Percentiles rank a stretch among this genome's conserved stretches.
These are phyloP conservation scores for Tachina grossa DNA, from an alignment of 2,888 invertebrate species.

Conservation along the genomic window DNA sequence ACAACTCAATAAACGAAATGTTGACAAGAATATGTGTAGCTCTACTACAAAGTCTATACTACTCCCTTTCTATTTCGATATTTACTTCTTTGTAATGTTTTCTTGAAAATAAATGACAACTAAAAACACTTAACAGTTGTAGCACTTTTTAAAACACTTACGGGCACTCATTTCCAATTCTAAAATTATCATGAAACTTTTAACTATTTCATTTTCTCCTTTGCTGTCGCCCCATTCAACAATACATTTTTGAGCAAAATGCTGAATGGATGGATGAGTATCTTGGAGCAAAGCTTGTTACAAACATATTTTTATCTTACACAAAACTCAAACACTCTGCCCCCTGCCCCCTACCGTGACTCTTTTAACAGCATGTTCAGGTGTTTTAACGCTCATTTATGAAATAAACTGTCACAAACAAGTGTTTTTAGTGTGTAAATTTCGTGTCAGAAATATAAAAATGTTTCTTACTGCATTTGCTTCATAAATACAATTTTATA, in stretches of 20 bases:
- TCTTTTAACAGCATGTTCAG: slow-evolving; percentile 66
- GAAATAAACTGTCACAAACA: slow-evolving; percentile 71
- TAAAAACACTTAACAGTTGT: slow-evolving; percentile 61
- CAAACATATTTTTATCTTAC: slow-evolving; percentile 14
- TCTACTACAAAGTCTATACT: neutral
- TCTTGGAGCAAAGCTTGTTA: slow-evolving; percentile 46
- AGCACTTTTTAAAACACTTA: slow-evolving; percentile 62
- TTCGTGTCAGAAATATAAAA: slow-evolving; percentile 71
- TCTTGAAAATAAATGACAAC: slow-evolving; percentile 25
- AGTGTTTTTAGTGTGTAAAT: slow-evolving; percentile 69
- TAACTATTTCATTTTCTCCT: slow-evolving; percentile 40
- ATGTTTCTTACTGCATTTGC: slow-evolving; percentile 18
- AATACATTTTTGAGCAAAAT: slow-evolving; percentile 2
- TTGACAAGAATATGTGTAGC: neutral
- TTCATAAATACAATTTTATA: slow-evolving; percentile 54
- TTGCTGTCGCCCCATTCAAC: neutral
- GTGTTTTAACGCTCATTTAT: slow-evolving; percentile 74
- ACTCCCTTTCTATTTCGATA: neutral
- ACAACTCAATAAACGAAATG: too few relatives aligned
- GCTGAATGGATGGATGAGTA: neutral
- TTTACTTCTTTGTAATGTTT: neutral
- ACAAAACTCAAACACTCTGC: neutral
- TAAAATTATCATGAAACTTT: slow-evolving; percentile 43
- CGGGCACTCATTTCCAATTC: slow-evolving; percentile 27
- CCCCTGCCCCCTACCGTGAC: neutral